These are phyloP conservation scores for Homarus gammarus DNA, from an alignment of 2,888 invertebrate species.

Conservation along the genomic window DNA sequence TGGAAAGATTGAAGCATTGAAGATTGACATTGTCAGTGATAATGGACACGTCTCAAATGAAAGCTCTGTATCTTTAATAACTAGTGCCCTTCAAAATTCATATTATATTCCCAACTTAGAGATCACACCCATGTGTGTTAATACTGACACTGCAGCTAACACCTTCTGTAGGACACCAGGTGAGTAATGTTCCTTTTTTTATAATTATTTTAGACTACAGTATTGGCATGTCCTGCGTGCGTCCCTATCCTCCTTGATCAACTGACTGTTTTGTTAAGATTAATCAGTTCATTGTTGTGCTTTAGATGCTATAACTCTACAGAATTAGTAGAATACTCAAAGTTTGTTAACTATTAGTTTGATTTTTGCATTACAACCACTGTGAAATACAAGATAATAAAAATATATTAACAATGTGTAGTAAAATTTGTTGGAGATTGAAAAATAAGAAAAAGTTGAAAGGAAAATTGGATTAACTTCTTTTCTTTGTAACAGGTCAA, in stretches of 20 bases:
- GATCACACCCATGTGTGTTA: slow-evolving; percentile 80
- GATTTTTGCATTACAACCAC: too few relatives aligned
- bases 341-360: too few relatives aligned
- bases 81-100: slow-evolving; percentile 46
- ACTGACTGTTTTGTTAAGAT: too few relatives aligned
- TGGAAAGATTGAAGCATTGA: slow-evolving; percentile 59
- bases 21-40: slow-evolving; percentile 66
- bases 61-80: slow-evolving; percentile 28
- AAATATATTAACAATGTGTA: too few relatives aligned
- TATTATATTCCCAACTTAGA: slow-evolving; percentile 80
- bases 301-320: too few relatives aligned
- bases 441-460: not conserved
- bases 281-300: too few relatives aligned
- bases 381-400: too few relatives aligned
- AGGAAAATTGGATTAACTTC: not conserved
- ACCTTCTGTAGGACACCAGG: slow-evolving; percentile 87
- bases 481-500: slow-evolving; percentile 37
- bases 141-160: slow-evolving; percentile 85
- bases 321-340: too few relatives aligned
- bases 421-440: too few relatives aligned
- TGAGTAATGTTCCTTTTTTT: slow-evolving; percentile 17
- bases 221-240: too few relatives aligned
- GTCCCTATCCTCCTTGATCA: too few relatives aligned
- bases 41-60: slow-evolving; percentile 61
- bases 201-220: not conserved